These are phyloP conservation scores for Pygmarrhopalites habei DNA, from an alignment of 1,140 invertebrate genomes.

Conservation along the genomic window DNA sequence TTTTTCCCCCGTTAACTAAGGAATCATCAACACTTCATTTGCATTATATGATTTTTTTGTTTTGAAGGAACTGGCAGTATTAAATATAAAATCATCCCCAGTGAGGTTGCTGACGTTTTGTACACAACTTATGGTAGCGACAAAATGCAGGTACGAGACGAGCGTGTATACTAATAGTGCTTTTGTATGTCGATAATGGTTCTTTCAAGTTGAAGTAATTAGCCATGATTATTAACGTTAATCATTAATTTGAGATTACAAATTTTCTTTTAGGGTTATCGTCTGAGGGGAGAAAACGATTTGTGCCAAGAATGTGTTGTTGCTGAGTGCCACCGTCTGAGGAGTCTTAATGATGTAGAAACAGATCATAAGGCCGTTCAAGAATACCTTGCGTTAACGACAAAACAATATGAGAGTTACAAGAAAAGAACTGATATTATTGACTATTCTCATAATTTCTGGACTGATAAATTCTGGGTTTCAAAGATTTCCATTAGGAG, in stretches of 20 bases:
- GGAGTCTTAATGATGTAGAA: conserved; percentile 18
- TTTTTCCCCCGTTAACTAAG: no score
- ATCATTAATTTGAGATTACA: no score
- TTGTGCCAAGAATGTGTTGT: conserved; percentile 51
- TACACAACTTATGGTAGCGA: conserved; percentile 48
- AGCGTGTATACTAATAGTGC: no score
- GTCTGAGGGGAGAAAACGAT: conserved; percentile 45
- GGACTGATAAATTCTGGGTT: conserved; percentile 25
- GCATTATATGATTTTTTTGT: no score
- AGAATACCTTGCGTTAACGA: conserved; percentile 40
- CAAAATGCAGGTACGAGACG: no score
- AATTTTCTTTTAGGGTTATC: no score
- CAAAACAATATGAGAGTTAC: conserved; percentile 25
- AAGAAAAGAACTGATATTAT: conserved; percentile 19
- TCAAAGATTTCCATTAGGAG: conserved; percentile 18
- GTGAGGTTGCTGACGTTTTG: conserved; percentile 41
- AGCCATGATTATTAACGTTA: no score
- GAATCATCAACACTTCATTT: no score
- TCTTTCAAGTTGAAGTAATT: no score
- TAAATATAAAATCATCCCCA: conserved; percentile 21
- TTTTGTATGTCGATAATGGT: no score
- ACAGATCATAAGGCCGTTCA: conserved; percentile 42
- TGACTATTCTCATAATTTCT: conserved; percentile 7
- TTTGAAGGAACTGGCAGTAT: no score
- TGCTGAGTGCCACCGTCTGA: conserved; percentile 43